These are phyloP conservation scores for Diplazon laetatorius DNA, from an alignment of 2,888 invertebrate species.

Conservation along the genomic window DNA sequence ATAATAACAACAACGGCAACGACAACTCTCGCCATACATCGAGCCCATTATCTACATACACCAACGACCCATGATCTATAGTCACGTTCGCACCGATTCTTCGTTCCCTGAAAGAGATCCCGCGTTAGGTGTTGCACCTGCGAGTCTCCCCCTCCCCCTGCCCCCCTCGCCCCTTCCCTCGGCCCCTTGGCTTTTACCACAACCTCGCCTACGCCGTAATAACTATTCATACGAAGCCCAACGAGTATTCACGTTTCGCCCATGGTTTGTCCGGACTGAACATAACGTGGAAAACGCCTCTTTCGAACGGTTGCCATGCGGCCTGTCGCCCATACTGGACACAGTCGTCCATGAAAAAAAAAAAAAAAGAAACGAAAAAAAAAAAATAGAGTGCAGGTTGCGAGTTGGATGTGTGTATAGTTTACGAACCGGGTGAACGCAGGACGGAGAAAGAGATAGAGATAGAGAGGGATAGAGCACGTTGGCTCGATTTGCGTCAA, in stretches of 20 bases:
- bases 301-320: constrained; percentile 58
- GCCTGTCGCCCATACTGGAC: constrained; percentile 25
- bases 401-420: background rate
- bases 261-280: too few relatives aligned
- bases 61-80: constrained; percentile 1
- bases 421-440: background rate
- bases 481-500: constrained; percentile 26
- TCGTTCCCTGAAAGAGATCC: constrained; percentile 16
- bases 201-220: constrained; percentile 34
- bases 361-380: background rate
- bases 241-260: constrained; percentile 12
- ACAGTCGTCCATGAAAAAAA: background rate
- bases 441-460: background rate
- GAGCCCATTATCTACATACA: background rate
- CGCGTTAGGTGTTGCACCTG: constrained; percentile 45
- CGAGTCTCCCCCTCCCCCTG: too few relatives aligned
- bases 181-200: constrained; percentile 48
- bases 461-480: constrained; percentile 2
- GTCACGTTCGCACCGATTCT: constrained; percentile 4
- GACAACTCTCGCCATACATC: constrained; percentile 46
- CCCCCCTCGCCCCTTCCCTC: too few relatives aligned
- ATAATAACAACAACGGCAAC: too few relatives aligned
- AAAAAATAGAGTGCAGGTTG: background rate
- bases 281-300: constrained; percentile 43
- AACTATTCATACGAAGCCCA: constrained; percentile 22